Base-by-base conservation (phyloP, 2,888 invertebrate species). In the Parapristionchus giblindavisi region DNA sequence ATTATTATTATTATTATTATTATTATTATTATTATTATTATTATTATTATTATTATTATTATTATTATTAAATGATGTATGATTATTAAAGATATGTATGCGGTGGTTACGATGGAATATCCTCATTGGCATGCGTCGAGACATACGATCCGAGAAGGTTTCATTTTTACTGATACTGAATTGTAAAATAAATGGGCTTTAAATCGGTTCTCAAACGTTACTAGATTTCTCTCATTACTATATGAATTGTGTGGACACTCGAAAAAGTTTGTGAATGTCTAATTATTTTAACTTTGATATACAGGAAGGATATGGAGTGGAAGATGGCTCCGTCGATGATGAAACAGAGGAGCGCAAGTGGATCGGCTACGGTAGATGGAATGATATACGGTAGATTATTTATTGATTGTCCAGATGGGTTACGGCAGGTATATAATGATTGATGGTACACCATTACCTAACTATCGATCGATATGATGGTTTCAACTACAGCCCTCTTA, bases 121-220 rank as follows among this genome's bases (percentile, higher is more conserved):
- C 92, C 0, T 94, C 94, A 89, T 90, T 94, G 21, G 92, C 92
- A 11, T 92, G 93, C 0, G 93, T 94, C n/a, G 94, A 94, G 89
- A 73, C 54, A 1, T 73, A 36, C 61, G 60, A 61, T 29, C 24
- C 36, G 14, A 60, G 60, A 21, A 38, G 68, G n/a, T 11, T 60
- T 32, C 29, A 21, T n/a, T 32, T 34, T 34, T 60, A 24, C 21
- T 34, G 2, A 1, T 1, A 2, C 1, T 17, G 32, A 8, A 29
- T 2, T 83, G 51, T 72, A n/a, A n/a, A n/a, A n/a, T n/a, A n/a
- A n/a, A n/a, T n/a, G n/a, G n/a, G n/a, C n/a, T n/a, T n/a, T n/a
- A n/a, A n/a, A n/a, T n/a, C n/a, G n/a, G n/a, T n/a, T n/a, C n/a
- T n/a, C n/a, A n/a, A n/a, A n/a, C n/a, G n/a, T n/a, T n/a, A n/a